Percentiles rank a stretch among this genome's conserved stretches.
phyloP scores from a whole-genome alignment of 2,888 invertebrate genomes.

The Hirtodrosophila duncani region DNA sequence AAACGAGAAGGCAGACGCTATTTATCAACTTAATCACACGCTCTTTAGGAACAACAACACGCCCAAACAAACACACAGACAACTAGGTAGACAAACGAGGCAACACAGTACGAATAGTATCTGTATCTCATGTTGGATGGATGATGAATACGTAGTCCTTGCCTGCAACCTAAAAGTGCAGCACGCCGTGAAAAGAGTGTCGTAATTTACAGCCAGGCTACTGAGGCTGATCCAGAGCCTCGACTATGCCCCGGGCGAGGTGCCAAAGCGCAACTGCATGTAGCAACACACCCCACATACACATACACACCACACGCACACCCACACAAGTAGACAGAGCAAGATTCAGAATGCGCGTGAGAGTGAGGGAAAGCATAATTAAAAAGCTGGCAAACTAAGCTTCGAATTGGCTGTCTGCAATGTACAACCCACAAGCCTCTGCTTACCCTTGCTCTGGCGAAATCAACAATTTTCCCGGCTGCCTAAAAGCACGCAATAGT shows the following conservation, averaged over 20 bases:
- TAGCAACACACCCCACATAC: slow-evolving; percentile 15
- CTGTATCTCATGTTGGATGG: slow-evolving; percentile 32
- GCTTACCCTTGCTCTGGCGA: too few relatives aligned
- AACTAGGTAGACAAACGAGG: slow-evolving; percentile 20
- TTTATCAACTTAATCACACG: slow-evolving; percentile 63
- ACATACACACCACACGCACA: slow-evolving; percentile 12
- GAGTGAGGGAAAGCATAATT: slow-evolving; percentile 41
- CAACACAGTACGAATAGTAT: slow-evolving; percentile 11
- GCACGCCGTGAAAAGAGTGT: slow-evolving; percentile 61
- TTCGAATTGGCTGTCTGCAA: slow-evolving; percentile 52
- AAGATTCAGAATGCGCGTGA: background rate
- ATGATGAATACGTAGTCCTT: slow-evolving; percentile 6
- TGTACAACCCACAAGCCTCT: too few relatives aligned
- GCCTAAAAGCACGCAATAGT: slow-evolving; percentile 49
- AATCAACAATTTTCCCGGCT: slow-evolving; percentile 38
- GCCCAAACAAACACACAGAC: slow-evolving; percentile 33
- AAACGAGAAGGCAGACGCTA: slow-evolving; percentile 38
- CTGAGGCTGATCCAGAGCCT: background rate
- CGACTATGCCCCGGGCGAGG: background rate
- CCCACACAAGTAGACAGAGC: slow-evolving; percentile 25
- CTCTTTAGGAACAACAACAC: slow-evolving; percentile 19
- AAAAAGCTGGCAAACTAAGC: slow-evolving; percentile 42
- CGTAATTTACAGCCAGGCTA: slow-evolving; percentile 53
- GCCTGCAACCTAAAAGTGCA: slow-evolving; percentile 57
- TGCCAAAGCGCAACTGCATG: slow-evolving; percentile 14